Percentiles rank a stretch among this genome's conserved stretches.
These are phyloP conservation scores for Folsomia candida DNA, from an alignment of 2,888 invertebrate species.

Conservation along the genomic window DNA sequence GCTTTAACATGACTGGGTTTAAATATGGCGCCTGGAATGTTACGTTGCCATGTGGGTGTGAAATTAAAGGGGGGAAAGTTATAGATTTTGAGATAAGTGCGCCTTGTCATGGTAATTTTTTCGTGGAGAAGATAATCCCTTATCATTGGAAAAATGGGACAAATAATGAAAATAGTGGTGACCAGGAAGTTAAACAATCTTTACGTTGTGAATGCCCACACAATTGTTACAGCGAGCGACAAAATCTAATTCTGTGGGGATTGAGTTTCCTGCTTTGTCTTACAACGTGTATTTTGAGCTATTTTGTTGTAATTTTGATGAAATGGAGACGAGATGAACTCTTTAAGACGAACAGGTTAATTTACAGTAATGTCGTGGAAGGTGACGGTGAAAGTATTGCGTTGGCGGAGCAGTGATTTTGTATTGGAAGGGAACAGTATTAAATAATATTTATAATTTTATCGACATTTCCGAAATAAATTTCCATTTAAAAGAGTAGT, in stretches of 20 bases:
- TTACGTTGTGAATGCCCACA: too few species aligned
- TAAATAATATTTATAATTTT: too few species aligned
- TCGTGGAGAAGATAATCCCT: slow-evolving; percentile 23
- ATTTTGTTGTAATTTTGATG: slow-evolving; percentile 16
- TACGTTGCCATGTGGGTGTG: slow-evolving; percentile 14
- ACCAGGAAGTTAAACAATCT: too few species aligned
- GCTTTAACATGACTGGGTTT: neutral
- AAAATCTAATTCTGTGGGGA: slow-evolving; percentile 18
- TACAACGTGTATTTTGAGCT: neutral
- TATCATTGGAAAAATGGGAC: slow-evolving; percentile 31
- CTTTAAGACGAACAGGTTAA: slow-evolving; percentile 24
- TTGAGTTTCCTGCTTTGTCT: slow-evolving; percentile 13
- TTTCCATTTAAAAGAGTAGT: too few species aligned
- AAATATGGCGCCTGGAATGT: slow-evolving; percentile 21
- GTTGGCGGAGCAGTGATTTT: too few species aligned
- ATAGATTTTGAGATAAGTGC: neutral
- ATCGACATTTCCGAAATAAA: too few species aligned
- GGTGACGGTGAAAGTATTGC: too few species aligned
- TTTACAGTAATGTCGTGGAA: too few species aligned
- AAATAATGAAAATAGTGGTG: too few species aligned
- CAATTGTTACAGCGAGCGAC: too few species aligned
- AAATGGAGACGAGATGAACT: slow-evolving; percentile 25
- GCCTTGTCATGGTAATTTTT: slow-evolving; percentile 1
- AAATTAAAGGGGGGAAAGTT: neutral
- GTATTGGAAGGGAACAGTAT: too few species aligned